Percentiles rank a stretch among this genome's conserved stretches.
Conservation (phyloP, 2,113 vertebrate species). For the Ochotona curzoniae region DNA sequence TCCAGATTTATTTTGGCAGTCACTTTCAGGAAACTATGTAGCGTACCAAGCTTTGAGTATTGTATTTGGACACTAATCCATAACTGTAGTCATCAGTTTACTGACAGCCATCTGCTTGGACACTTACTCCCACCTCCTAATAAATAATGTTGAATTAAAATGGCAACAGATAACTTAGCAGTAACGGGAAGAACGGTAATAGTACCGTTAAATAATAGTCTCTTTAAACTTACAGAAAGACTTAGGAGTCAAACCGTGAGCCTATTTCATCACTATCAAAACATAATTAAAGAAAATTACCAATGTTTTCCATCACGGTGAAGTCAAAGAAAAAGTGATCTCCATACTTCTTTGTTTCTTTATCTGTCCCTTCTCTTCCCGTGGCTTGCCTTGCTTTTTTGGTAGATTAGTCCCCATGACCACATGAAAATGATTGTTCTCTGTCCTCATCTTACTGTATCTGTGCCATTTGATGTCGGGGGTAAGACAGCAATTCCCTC, state of each 20-base stretch:
- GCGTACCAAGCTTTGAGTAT: slow-evolving; percentile 87
- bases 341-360: neutral
- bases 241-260: slow-evolving; percentile 65
- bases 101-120: slow-evolving; percentile 89
- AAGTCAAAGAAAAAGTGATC: neutral
- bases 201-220: slow-evolving; percentile 50
- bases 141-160: slow-evolving; percentile 85
- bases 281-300: neutral
- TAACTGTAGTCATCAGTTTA: slow-evolving; percentile 87
- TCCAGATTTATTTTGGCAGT: slow-evolving; percentile 88
- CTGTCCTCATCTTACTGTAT: neutral
- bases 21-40: slow-evolving; percentile 85
- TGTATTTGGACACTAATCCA: slow-evolving; percentile 88
- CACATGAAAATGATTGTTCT: neutral
- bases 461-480: neutral
- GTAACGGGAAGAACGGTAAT: neutral
- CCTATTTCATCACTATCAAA: neutral
- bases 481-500: neutral
- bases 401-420: neutral
- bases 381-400: neutral
- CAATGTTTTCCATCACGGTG: neutral
- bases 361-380: neutral
- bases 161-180: slow-evolving; percentile 68
- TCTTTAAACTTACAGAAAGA: slow-evolving; percentile 74
- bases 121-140: slow-evolving; percentile 84